Evolutionary conservation across 2,888 invertebrate species (phyloP).

Genomic region (Aplocera efformata): DNA sequence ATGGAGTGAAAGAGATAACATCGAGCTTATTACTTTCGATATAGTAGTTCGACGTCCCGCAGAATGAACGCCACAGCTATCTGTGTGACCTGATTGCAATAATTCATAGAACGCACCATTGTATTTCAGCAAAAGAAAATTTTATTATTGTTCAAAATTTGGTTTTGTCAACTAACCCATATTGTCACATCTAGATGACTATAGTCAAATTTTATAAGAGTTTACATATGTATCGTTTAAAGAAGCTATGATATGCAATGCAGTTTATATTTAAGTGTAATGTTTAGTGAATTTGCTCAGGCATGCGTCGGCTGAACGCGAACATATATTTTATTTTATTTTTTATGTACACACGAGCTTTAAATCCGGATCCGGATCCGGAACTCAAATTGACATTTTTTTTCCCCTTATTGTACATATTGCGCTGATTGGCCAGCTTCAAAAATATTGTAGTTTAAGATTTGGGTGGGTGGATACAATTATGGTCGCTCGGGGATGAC

Average conservation of each 20-base stretch:
- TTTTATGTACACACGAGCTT: slow-evolving; percentile 27
- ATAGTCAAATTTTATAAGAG: background rate
- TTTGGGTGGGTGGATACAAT: slow-evolving; percentile 22
- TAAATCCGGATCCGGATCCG: slow-evolving; percentile 24
- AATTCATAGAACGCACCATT: too few species aligned
- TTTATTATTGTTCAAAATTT: too few species aligned
- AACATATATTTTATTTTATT: slow-evolving; percentile 28
- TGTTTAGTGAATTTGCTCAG: slow-evolving; percentile 26
- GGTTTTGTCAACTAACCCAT: too few species aligned
- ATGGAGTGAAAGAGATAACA: too few species aligned
- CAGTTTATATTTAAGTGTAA: slow-evolving; percentile 24
- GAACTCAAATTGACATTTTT: slow-evolving; percentile 28
- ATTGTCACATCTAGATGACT: background rate
- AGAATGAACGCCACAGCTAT: too few species aligned
- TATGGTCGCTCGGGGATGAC: background rate
- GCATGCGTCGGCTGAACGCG: slow-evolving; percentile 21
- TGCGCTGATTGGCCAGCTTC: slow-evolving; percentile 43
- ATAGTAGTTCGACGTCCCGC: too few species aligned
- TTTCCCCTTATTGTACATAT: slow-evolving; percentile 34
- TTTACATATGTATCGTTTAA: slow-evolving; percentile 2
- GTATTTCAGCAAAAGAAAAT: too few species aligned
- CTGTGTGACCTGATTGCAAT: too few species aligned
- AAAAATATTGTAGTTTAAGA: slow-evolving; percentile 37
- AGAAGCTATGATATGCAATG: slow-evolving; percentile 25
- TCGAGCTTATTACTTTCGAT: too few species aligned